Evolutionary conservation across 2,888 invertebrate species (phyloP), one percentile per base, ranked within the genome.

Genomic region (Leptopilina drosophilae): DNA sequence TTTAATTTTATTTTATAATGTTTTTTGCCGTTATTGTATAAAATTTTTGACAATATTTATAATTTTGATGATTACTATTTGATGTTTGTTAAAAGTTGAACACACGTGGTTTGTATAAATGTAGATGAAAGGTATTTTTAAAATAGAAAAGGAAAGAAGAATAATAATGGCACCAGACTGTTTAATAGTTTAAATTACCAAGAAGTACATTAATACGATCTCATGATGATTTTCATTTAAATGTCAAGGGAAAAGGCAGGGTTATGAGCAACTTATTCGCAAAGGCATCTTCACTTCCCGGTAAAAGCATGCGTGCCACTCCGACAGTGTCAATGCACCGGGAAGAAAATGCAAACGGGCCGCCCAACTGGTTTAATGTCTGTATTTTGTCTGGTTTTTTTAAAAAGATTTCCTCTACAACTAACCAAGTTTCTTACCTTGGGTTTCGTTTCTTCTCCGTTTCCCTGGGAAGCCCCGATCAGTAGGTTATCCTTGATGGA

Each of bases 301-400:
- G 56, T 33, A 73, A 69, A 33, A 73, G 53, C 73, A 73, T 73
- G 73, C 73, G n/a, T 73, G 73, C 56, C 56, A 14, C 14, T 73
- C 73, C 73, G 56, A 6, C 33, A 56, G n/a, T 56, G 56, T 73
- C 73, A 73, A 53, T 73, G 73, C 73, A 73, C 73, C 56, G 40
- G 73, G 73, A 73, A 73, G 73, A 56, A 56, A 73, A 15, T n/a
- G 73, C 56, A 73, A 42, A 53, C 33, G 14, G 33, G 33, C n/a
- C 9, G 56, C 56, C 73, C 26, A 53, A 14, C 33, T 33, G 33
- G 33, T 33, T 33, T 33, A 33, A 33, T 33, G 33, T 33, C 33
- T 33, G 9, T 26, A 62, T 40, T 56, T 14, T 26, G 64, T 64
- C 64, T 64, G 64, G n/a, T 14, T 12, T 26, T 33, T 9, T 33